Evolutionary conservation across 2,797 vertebrate species (phyloP), one percentile per base, ranked within the genome.

Genomic region (Rhynchotus rufescens): DNA sequence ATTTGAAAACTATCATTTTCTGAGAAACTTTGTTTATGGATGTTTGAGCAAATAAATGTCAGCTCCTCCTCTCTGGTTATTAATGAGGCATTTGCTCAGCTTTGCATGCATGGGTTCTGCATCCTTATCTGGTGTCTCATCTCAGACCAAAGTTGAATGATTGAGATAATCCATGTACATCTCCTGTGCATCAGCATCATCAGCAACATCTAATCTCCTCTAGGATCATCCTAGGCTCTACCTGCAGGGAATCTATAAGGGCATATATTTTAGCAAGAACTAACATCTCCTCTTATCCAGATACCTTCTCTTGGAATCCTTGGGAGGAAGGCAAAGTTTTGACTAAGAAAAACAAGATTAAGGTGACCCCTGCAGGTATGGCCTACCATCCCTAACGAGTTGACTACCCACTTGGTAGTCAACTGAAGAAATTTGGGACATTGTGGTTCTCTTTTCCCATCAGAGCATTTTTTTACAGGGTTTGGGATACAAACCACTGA

Each of bases 31-130:
- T 96, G 96, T 96, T 96, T 96, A 93, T 90, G 92, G 85, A 90
- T 92, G 93, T 95, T 90, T 84, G 85, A 96, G 87, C 90, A 96
- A 95, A 96, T 96, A 96, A 95, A 96, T 88, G 87, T 95, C 95
- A 94, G 80, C 92, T 92, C 90, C 89, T 94, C 90, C 90, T 92
- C 74, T 90, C 90, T 67, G 36, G 64, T 92, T 95, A 92, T 95
- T 94, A 96, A 95, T 71, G 88, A 89, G 93, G 65, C 61, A 59
- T 75, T 90, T 87, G 69, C 94, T 93, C 4, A 1, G 67, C 84
- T 95, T 84, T 80, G 80, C 67, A 81, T 90, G 90, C 80, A 85
- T 64, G 92, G 93, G 95, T 92, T 91, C 86, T 86, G 47, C 49
- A 68, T 92, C 95, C 49, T 94, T 96, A 96, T 96, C 95, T 3